Percentiles rank a stretch among this genome's conserved stretches.
Evolutionary conservation across 2,888 invertebrate species (phyloP).

Genomic region (Calliphora vomitoria): DNA sequence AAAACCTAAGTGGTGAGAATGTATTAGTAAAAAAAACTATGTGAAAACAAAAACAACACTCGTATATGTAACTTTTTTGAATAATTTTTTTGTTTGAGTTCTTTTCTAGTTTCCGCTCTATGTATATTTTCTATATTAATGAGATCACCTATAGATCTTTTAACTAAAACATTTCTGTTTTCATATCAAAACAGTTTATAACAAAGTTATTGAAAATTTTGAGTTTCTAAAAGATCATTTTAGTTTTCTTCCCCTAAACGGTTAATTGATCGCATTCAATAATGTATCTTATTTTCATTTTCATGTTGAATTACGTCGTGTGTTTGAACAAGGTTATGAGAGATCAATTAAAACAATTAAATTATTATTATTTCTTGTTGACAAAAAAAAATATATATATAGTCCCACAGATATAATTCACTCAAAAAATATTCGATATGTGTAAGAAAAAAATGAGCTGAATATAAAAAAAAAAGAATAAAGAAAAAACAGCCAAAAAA

Average conservation of each 20-base stretch:
- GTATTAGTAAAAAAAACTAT: no score
- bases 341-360: slow-evolving; percentile 83
- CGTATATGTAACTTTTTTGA: no score
- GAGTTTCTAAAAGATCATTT: not conserved
- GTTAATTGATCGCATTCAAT: slow-evolving; percentile 67
- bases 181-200: no score
- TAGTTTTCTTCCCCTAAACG: slow-evolving; percentile 32
- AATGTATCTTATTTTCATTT: slow-evolving; percentile 59
- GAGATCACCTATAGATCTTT: no score
- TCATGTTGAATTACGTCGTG: slow-evolving; percentile 43
- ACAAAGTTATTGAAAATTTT: no score
- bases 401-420: slow-evolving; percentile 15
- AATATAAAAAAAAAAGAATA: not conserved
- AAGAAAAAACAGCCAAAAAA: not conserved
- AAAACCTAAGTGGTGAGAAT: no score
- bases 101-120: no score
- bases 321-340: slow-evolving; percentile 74
- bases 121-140: no score
- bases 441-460: not conserved
- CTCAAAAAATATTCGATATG: not conserved
- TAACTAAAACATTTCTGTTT: no score
- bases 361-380: slow-evolving; percentile 77
- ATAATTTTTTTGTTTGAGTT: no score
- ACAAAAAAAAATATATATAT: slow-evolving; percentile 66
- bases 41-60: no score